phyloP scores from a whole-genome alignment of 1,140 invertebrate genomes.

The Cephus cinctus region DNA sequence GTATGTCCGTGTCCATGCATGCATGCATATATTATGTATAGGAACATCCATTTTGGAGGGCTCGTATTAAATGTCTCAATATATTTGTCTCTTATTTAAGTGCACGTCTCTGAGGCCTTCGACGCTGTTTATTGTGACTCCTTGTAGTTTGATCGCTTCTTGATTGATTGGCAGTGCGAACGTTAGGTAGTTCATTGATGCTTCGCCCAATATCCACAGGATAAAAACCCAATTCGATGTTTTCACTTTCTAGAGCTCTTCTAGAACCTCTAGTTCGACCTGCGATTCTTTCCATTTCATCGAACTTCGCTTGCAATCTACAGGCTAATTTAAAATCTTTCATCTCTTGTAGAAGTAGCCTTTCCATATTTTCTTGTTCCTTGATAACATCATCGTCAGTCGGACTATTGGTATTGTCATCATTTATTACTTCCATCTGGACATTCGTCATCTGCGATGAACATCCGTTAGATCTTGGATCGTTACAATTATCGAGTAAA shows the following conservation, averaged over 20 bases:
- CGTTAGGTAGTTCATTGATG: conserved; percentile 10
- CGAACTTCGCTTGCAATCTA: conserved; percentile 43
- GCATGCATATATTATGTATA: too few species aligned
- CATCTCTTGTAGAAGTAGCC: conserved; percentile 42
- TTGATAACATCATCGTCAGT: conserved; percentile 25
- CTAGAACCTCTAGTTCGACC: conserved; percentile 42
- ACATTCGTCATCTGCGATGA: too few species aligned
- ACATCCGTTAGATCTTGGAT: too few species aligned
- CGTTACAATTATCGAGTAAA: too few species aligned
- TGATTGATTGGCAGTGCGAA: conserved; percentile 17
- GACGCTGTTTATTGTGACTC: conserved; percentile 21
- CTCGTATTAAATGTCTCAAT: too few species aligned
- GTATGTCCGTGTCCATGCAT: too few species aligned
- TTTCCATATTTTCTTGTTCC: conserved; percentile 44
- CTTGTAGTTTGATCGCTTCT: conserved; percentile 6
- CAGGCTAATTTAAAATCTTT: conserved; percentile 46
- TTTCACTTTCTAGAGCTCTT: conserved; percentile 12
- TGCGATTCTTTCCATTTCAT: conserved; percentile 44
- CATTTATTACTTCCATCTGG: too few species aligned
- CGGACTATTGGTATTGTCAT: too few species aligned
- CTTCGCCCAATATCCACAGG: conserved; percentile 7
- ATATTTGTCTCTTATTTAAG: conserved; percentile 25
- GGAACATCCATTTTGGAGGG: conserved; percentile 30
- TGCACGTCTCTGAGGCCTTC: conserved; percentile 27
- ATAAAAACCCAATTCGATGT: conserved; percentile 13